Evolutionary conservation across 2,888 invertebrate genomes (phyloP).

Genomic region (Arge pagana): DNA sequence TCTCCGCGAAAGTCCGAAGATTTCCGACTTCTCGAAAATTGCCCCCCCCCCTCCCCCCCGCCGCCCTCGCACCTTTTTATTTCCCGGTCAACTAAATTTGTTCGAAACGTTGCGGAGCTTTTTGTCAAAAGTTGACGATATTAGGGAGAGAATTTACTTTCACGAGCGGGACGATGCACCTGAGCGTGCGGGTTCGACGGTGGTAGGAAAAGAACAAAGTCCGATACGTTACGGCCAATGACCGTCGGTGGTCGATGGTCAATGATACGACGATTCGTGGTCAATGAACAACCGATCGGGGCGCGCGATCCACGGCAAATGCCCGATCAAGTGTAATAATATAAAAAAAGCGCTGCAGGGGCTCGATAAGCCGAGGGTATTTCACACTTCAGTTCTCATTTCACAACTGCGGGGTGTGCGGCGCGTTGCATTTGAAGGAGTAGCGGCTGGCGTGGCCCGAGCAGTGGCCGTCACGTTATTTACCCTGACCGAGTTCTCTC

Average conservation of each 20-base stretch:
- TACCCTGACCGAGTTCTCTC: constrained; percentile 2
- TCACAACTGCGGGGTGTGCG: too few species aligned
- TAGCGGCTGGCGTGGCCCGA: not conserved
- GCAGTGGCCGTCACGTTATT: constrained; percentile 11
- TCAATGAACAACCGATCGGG: not conserved
- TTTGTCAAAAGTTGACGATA: not conserved
- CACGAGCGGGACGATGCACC: too few species aligned
- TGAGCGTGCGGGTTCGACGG: too few species aligned
- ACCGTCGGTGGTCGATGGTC: constrained; percentile 1
- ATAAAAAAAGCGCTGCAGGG: constrained; percentile 51
- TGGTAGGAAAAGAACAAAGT: too few species aligned
- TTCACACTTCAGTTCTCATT: constrained; percentile 54
- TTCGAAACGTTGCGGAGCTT: not conserved
- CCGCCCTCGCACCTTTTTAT: too few species aligned
- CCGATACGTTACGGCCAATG: too few species aligned
- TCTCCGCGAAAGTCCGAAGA: not conserved
- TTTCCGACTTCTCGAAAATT: constrained; percentile 1
- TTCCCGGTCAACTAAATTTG: too few species aligned
- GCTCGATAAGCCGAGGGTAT: constrained; percentile 57
- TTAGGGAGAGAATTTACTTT: too few species aligned
- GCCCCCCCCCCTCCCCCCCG: constrained; percentile 21
- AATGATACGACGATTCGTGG: not conserved
- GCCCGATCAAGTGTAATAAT: constrained; percentile 35
- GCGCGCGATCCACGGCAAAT: not conserved
- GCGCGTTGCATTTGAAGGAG: not conserved